phyloP scores from a whole-genome alignment of 2,888 invertebrate species.

The Parapristionchus giblindavisi region DNA sequence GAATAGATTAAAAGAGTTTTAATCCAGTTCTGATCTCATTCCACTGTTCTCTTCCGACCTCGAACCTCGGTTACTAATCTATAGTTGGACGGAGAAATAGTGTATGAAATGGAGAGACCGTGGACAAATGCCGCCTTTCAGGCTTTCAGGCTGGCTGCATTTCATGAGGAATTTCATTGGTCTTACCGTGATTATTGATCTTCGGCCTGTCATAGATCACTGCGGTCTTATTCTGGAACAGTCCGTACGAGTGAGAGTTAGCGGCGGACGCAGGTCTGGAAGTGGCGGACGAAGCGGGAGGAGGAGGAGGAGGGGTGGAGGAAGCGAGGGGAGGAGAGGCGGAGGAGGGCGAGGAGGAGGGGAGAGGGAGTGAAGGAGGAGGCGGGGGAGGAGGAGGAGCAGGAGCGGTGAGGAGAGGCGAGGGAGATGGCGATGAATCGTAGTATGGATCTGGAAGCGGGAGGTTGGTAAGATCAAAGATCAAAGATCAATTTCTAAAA shows the following conservation, averaged over 20 bases:
- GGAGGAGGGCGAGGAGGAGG: conserved; percentile 6
- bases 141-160: too few relatives aligned
- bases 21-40: not conserved
- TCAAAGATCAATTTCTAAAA: not conserved
- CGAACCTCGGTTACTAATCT: too few relatives aligned
- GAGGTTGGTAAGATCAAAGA: not conserved
- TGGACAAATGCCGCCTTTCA: too few relatives aligned
- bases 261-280: conserved; percentile 11
- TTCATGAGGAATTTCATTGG: not conserved
- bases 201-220: conserved; percentile 10
- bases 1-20: not conserved
- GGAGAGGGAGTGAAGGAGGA: not conserved
- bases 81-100: too few relatives aligned
- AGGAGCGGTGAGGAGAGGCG: conserved; percentile 15
- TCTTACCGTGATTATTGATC: not conserved
- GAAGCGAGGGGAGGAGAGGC: not conserved
- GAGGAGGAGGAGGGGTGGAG: not conserved
- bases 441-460: conserved; percentile 1
- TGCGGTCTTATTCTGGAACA: conserved; percentile 12
- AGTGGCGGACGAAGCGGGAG: not conserved
- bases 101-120: too few relatives aligned
- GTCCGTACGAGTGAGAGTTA: conserved; percentile 9
- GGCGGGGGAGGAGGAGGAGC: conserved; percentile 21
- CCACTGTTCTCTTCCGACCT: not conserved
- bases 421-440: conserved; percentile 14